These are phyloP conservation scores for Cyprinus carpio DNA, from an alignment of 2,113 vertebrate species.

Conservation along the genomic window DNA sequence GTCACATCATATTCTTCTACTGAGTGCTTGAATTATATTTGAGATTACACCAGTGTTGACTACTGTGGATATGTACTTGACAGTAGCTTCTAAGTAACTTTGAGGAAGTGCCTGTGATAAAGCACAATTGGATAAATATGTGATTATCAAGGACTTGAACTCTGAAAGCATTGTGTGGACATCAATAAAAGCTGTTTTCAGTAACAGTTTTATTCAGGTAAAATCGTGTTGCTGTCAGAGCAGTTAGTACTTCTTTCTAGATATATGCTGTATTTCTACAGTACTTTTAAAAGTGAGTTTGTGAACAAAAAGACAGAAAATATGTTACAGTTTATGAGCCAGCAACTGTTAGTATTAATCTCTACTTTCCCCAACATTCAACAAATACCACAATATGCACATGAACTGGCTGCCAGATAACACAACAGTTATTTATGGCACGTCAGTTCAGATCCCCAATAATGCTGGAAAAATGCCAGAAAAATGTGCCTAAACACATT, in stretches of 20 bases:
- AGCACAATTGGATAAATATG: neutral
- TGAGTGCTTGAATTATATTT: neutral
- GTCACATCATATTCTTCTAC: neutral
- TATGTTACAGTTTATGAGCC: neutral
- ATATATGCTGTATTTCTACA: neutral
- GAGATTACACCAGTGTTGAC: neutral
- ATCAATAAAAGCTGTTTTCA: neutral
- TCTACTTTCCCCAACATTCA: neutral
- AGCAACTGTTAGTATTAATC: neutral
- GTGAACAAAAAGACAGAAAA: neutral
- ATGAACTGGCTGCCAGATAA: neutral
- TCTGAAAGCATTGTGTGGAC: neutral
- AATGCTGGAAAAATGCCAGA: neutral
- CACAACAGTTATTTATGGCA: neutral
- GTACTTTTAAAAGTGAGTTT: neutral
- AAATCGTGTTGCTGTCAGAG: neutral
- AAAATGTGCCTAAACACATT: neutral
- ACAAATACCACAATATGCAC: neutral
- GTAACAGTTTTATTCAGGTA: neutral
- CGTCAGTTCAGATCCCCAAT: conserved; percentile 12
- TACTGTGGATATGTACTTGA: neutral
- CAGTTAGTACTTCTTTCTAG: neutral
- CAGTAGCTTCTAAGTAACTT: neutral
- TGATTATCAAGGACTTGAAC: neutral
- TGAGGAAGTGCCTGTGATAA: neutral